phyloP scores from a whole-genome alignment of 2,888 invertebrate species.

The Meandrusa payeni region DNA sequence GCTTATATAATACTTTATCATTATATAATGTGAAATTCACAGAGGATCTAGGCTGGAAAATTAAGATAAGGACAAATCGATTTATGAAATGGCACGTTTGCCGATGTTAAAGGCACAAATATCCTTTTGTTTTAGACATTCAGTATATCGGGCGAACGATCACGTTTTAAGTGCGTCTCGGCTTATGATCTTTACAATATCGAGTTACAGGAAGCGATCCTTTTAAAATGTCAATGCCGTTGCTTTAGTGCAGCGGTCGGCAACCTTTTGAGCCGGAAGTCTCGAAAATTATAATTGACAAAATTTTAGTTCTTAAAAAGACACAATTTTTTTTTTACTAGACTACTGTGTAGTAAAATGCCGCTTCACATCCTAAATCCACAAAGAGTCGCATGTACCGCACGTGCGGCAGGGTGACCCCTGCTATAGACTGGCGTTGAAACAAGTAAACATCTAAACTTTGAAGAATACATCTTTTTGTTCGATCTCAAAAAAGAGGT shows the following conservation, averaged over 20 bases:
- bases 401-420: too few relatives aligned
- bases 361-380: too few relatives aligned
- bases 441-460: background rate
- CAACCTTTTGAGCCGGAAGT: too few relatives aligned
- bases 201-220: conserved; percentile 56
- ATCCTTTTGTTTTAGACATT: conserved; percentile 3
- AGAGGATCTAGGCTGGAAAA: background rate
- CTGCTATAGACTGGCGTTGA: conserved; percentile 6
- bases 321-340: too few relatives aligned
- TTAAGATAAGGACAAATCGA: background rate
- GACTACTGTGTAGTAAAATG: too few relatives aligned
- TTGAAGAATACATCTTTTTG: background rate
- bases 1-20: too few relatives aligned
- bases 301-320: too few relatives aligned
- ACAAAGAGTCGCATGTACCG: too few relatives aligned
- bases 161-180: conserved; percentile 7
- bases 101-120: conserved; percentile 7
- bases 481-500: too few relatives aligned
- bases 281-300: too few relatives aligned
- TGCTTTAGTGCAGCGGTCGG: too few relatives aligned
- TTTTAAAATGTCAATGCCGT: conserved; percentile 66
- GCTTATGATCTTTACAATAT: conserved; percentile 32
- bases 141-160: background rate
- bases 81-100: conserved; percentile 4
- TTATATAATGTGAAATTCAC: background rate